These are phyloP conservation scores for Probosciger aterrimus DNA, from an alignment of 2,113 vertebrate species.

Conservation along the genomic window DNA sequence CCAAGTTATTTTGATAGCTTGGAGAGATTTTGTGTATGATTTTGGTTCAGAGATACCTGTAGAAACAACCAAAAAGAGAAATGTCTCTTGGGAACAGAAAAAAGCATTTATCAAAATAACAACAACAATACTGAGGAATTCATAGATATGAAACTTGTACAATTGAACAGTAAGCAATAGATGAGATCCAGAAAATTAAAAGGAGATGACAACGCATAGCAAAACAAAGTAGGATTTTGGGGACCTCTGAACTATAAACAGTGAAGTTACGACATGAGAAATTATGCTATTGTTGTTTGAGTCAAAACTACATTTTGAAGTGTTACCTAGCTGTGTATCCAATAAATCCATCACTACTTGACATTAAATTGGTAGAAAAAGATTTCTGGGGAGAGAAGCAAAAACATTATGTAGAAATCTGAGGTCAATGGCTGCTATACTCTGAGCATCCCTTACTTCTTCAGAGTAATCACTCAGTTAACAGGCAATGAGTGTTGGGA, in stretches of 20 bases:
- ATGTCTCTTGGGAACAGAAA: not conserved
- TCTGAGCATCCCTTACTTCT: not conserved
- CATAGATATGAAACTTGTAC: not conserved
- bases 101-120: not conserved
- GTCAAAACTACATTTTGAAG: not conserved
- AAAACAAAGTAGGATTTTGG: not conserved
- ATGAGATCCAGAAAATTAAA: not conserved
- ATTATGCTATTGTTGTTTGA: not conserved
- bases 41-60: not conserved
- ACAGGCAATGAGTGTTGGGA: not conserved
- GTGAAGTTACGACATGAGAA: not conserved
- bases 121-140: not conserved
- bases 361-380: not conserved
- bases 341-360: not conserved
- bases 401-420: not conserved
- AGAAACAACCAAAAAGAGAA: not conserved
- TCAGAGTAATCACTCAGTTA: not conserved
- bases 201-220: not conserved
- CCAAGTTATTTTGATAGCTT: not conserved
- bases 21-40: not conserved
- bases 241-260: not conserved
- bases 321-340: not conserved
- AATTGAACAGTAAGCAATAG: not conserved
- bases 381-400: not conserved
- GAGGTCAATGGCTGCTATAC: not conserved